Evolutionary conservation across 2,797 vertebrate genomes (phyloP).

Genomic region (Mallotus villosus): DNA sequence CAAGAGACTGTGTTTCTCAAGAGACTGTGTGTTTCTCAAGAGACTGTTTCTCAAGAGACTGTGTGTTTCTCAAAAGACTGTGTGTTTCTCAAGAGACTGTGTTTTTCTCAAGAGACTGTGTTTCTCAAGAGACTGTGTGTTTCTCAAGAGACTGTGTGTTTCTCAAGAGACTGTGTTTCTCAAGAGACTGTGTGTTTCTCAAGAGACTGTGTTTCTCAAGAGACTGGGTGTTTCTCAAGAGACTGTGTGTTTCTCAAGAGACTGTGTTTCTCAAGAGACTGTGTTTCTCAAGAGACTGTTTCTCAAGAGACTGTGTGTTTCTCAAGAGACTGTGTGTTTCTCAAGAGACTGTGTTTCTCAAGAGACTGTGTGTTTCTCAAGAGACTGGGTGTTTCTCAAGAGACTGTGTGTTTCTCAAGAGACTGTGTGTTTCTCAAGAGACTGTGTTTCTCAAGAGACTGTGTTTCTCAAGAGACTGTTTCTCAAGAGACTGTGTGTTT

Average conservation of each 20-base stretch:
- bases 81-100: neutral
- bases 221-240: neutral
- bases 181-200: neutral
- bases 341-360: neutral
- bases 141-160: too few species aligned
- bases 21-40: neutral
- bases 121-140: neutral
- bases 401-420: neutral
- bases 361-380: neutral
- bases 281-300: too few species aligned
- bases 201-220: too few species aligned
- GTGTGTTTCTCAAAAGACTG: neutral
- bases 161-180: too few species aligned
- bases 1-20: neutral
- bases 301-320: too few species aligned
- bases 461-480: too few species aligned
- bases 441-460: neutral
- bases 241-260: conserved; percentile 1
- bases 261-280: neutral
- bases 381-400: too few species aligned
- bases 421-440: conserved; percentile 1
- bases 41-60: too few species aligned
- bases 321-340: neutral
- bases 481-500: too few species aligned
- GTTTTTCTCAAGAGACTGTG: too few species aligned